Evolutionary conservation across 1,140 invertebrate species (phyloP), one percentile per base, ranked within the genome.

Genomic region (Cyclina sinensis): DNA sequence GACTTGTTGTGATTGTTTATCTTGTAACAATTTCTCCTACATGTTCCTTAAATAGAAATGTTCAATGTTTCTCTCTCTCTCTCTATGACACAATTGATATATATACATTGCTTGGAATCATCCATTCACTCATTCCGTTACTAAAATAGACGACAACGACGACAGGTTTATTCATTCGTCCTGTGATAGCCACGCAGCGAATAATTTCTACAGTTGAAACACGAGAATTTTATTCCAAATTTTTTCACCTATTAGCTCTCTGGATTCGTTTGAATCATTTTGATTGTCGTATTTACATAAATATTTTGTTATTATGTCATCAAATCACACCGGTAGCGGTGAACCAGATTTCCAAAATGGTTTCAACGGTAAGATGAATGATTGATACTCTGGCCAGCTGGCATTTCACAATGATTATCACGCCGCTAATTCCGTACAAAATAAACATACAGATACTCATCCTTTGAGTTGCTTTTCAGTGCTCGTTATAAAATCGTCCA

Each of bases 261-360:
- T 62, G 18, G 0, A 27, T 14, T 81, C 21, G 51, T 21, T 24
- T 57, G 4, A 24, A 54, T 57, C 39, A 27, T 14, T 1, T 0
- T 57, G 39, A 30, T 46, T 78, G 9, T 24, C 7, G 5, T 24
- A 35, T 0, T 16, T 68, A 39, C 32, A 24, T 57, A 46, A 73
- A 39, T n/a, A 27, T 24, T 62, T 76, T 14, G 48, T 30, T 51
- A 86, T 78, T 62, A 86, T 86, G 84, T 74, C 84, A 76, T 86
- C 84, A 16, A 86, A 86, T 76, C 43, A 62, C 54, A 65, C 65
- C 9, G 84, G 84, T 37, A 86, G 84, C 57, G 84, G 84, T 39
- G 84, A 86, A 62, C 84, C 84, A 32, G 73, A 73, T 74, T 73
- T 57, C 54, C 84, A 86, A 65, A 86, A 86, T 54, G 80, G 80